A percentile compares a stretch with the other conserved stretches of the same genome.
Conservation (phyloP, 2,113 vertebrate genomes). For the Axis porcinus region DNA sequence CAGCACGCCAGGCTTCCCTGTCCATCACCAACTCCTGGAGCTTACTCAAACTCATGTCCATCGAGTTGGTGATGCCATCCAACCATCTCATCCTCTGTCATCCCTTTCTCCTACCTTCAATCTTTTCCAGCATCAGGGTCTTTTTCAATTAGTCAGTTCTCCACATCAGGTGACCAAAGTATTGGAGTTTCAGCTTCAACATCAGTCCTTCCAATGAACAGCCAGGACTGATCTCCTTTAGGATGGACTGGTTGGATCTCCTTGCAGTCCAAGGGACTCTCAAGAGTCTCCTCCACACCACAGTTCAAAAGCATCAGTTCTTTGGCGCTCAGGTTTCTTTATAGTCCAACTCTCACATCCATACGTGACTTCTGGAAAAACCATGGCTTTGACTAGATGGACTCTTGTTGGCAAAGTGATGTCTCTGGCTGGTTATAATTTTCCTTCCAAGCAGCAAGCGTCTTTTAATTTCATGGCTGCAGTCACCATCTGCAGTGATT, state of each 20-base stretch:
- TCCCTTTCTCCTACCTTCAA: neutral
- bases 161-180: neutral
- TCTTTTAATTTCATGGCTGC: neutral
- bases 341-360: neutral
- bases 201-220: neutral
- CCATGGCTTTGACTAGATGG: neutral
- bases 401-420: neutral
- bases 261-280: neutral
- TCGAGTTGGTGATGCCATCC: neutral
- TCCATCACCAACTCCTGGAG: neutral
- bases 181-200: neutral
- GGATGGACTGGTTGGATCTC: neutral
- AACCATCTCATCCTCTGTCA: neutral
- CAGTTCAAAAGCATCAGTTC: neutral
- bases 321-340: neutral
- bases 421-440: neutral
- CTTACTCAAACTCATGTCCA: neutral
- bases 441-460: neutral
- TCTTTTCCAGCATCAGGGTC: neutral
- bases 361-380: neutral
- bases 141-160: neutral
- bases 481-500: neutral
- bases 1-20: neutral
- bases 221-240: neutral
- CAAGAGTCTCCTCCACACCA: neutral